Evolutionary conservation across 2,113 vertebrate genomes (phyloP), one percentile per base, ranked within the genome.

Genomic region (Amazona vittata): DNA sequence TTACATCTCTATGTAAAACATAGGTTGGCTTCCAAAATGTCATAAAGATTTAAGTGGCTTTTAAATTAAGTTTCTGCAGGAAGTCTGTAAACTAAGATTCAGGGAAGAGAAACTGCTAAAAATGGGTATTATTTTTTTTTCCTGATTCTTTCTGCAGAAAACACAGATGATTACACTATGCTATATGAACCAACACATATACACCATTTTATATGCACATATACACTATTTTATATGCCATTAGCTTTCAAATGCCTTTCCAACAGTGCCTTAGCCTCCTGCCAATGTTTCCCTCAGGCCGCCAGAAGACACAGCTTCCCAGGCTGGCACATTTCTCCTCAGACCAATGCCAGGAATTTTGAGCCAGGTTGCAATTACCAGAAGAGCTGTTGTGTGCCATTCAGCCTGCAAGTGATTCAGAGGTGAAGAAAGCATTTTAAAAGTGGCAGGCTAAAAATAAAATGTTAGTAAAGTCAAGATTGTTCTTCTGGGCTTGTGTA

Each of bases 321-420:
- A 50, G 70, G 37, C 16, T 95, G 91, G n/a, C 53, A 49, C 6
- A n/a, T 41, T 93, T 63, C 39, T 80, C 62, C 53, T 74, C 55
- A 60, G 43, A 88, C 33, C 10, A 47, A 16, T 50, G 92, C 89
- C 91, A 82, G 76, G 47, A 81, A 53, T 68, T 71, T 62, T 4
- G 3, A 86, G 47, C 25, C 2, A 24, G 63, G 37, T 41, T 89
- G 44, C 84, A 94, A 79, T 79, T 67, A 67, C 77, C 53, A 53
- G 15, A 80, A 87, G 63, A 94, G 26, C 41, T 86, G 25, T 49
- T 46, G 20, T 14, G 70, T 94, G 63, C 64, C 68, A 83, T 67
- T 60, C 41, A 64, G 78, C n/a, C 90, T 96, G 86, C 91, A 94
- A 95, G 50, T 41, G 89, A 94, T 91, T 83, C 92, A 83, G 80